phyloP scores from a whole-genome alignment of 2,113 vertebrate genomes.

The Dasypus novemcinctus region DNA sequence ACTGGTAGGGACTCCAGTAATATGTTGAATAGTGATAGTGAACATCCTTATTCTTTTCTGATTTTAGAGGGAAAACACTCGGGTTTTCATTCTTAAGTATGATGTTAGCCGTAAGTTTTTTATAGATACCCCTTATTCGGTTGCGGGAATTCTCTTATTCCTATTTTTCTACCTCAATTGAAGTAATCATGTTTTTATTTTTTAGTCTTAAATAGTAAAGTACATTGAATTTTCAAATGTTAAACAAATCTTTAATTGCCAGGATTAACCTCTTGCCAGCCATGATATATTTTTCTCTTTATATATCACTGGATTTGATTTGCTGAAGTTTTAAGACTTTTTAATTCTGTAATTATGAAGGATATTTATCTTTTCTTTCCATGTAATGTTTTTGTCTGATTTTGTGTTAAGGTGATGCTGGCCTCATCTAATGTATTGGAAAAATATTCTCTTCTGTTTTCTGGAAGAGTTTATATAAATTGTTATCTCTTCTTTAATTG shows the following conservation, averaged over 20 bases:
- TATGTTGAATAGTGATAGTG: not conserved
- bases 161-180: too few relatives aligned
- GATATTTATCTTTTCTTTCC: not conserved
- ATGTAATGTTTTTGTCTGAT: not conserved
- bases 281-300: too few relatives aligned
- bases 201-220: too few relatives aligned
- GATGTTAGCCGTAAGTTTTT: too few relatives aligned
- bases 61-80: too few relatives aligned
- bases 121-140: too few relatives aligned
- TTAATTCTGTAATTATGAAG: not conserved
- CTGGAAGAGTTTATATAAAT: not conserved
- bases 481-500: not conserved
- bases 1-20: not conserved
- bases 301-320: not conserved
- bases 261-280: not conserved
- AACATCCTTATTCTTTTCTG: not conserved
- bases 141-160: too few relatives aligned
- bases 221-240: too few relatives aligned
- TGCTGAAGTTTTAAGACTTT: not conserved
- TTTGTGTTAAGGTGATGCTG: not conserved
- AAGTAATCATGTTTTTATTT: too few relatives aligned
- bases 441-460: not conserved
- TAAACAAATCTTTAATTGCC: not conserved
- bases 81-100: too few relatives aligned
- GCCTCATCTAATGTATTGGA: not conserved